These are phyloP conservation scores for Drosophila ambigua DNA, from an alignment of 1,140 invertebrate genomes.

Conservation along the genomic window DNA sequence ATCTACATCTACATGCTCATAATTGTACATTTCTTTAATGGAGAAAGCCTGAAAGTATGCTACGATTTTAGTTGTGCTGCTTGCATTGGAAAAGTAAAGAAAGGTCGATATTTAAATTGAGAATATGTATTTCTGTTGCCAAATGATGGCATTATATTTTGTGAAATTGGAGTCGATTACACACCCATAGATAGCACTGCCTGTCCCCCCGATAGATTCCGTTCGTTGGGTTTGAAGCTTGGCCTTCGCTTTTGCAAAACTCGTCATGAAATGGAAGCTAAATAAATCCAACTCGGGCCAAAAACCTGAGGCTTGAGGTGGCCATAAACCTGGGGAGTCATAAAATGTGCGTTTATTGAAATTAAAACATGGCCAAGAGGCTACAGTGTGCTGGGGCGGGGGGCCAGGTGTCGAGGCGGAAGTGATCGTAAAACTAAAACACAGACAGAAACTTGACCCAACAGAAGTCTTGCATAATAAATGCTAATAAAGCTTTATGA, in stretches of 20 bases:
- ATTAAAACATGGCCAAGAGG: slow-evolving; percentile 50
- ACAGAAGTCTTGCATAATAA: slow-evolving; percentile 72
- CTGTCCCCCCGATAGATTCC: slow-evolving; percentile 14
- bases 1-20: too few relatives aligned
- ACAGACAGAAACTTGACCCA: slow-evolving; percentile 44
- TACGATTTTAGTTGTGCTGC: too few relatives aligned
- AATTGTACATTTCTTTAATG: too few relatives aligned
- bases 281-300: slow-evolving; percentile 43
- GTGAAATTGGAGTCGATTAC: slow-evolving; percentile 30
- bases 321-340: slow-evolving; percentile 44
- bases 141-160: too few relatives aligned
- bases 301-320: slow-evolving; percentile 19
- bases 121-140: too few relatives aligned
- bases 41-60: too few relatives aligned
- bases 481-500: slow-evolving; percentile 80
- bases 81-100: too few relatives aligned
- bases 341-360: slow-evolving; percentile 73
- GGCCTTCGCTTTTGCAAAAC: slow-evolving; percentile 16
- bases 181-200: slow-evolving; percentile 3
- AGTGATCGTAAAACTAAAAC: slow-evolving; percentile 65
- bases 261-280: slow-evolving; percentile 60
- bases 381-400: not conserved
- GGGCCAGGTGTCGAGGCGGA: slow-evolving; percentile 54
- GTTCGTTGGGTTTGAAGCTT: slow-evolving; percentile 22
- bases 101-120: too few relatives aligned